These are phyloP conservation scores for Tenthredo notha DNA, from an alignment of 2,888 invertebrate genomes.

Conservation along the genomic window DNA sequence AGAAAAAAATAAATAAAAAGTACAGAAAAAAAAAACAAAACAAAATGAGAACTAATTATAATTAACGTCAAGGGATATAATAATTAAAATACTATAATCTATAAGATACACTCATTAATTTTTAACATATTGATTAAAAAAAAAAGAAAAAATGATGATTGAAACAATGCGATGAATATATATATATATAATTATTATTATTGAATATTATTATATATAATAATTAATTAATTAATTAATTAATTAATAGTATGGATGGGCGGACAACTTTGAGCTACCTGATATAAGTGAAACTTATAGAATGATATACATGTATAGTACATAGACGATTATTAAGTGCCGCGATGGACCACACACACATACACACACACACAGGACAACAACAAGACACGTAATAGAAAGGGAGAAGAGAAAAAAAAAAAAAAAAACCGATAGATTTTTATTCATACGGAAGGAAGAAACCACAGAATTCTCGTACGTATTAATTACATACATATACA, in stretches of 20 bases:
- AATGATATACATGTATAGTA: conserved; percentile 51
- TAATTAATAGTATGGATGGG: conserved; percentile 60
- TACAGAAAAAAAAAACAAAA: neutral
- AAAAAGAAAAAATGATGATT: neutral
- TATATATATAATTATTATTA: neutral
- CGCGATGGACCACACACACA: conserved; percentile 52
- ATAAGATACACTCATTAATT: neutral
- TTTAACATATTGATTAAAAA: neutral
- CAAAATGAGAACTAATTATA: neutral
- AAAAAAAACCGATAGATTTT: too few relatives aligned
- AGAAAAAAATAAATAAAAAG: neutral
- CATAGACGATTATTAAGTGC: conserved; percentile 54
- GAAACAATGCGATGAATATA: neutral
- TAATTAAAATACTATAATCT: neutral
- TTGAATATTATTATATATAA: neutral
- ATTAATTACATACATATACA: neutral
- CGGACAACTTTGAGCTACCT: conserved; percentile 58
- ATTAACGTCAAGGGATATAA: neutral
- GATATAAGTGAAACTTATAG: conserved; percentile 10
- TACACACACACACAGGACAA: conserved; percentile 54
- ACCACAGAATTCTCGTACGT: conserved; percentile 53
- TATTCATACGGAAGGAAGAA: too few relatives aligned
- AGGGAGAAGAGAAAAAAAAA: neutral
- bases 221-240: neutral
- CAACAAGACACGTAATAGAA: neutral